phyloP scores from a whole-genome alignment of 2,797 vertebrate species.

The Lepidocolaptes lacrymiger region DNA sequence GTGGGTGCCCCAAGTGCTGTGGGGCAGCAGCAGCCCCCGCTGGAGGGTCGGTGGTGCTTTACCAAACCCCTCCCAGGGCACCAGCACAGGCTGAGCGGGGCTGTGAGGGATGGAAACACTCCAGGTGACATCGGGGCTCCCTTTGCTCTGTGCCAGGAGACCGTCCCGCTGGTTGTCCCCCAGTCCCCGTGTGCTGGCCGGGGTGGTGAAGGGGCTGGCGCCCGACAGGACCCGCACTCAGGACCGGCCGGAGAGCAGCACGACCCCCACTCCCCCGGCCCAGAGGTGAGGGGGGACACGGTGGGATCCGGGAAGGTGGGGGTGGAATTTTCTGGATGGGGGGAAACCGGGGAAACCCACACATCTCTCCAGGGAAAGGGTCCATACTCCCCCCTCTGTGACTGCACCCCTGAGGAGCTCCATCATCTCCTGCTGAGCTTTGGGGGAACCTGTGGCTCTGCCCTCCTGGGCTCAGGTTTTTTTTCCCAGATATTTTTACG shows the following conservation, averaged over 20 bases:
- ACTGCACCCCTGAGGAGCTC: rapidly evolving
- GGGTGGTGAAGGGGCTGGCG: conserved; percentile 23
- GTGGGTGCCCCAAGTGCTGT: rapidly evolving
- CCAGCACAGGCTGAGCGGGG: rapidly evolving
- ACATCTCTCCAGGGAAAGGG: rapidly evolving
- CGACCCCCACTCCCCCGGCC: rapidly evolving
- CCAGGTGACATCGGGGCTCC: rapidly evolving
- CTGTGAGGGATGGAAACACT: neutral
- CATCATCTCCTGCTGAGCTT: neutral
- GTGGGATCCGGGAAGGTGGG: rapidly evolving
- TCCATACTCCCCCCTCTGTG: neutral
- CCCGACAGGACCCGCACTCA: neutral
- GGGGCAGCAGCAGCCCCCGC: neutral
- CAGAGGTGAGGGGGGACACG: conserved; percentile 26
- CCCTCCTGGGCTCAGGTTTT: neutral
- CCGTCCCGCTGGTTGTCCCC: conserved; percentile 93
- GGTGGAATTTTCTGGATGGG: rapidly evolving
- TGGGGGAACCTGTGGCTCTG: neutral
- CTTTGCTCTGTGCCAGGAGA: conserved; percentile 74
- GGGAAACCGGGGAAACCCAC: no score
- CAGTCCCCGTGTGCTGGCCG: conserved; percentile 75
- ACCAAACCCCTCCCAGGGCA: rapidly evolving
- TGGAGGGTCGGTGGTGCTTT: neutral
- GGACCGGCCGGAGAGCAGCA: neutral
- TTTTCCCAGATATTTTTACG: rapidly evolving